Evolutionary conservation across 2,797 vertebrate species (phyloP), one percentile per base, ranked within the genome.

Genomic region (Synaphobranchus kaupii): DNA sequence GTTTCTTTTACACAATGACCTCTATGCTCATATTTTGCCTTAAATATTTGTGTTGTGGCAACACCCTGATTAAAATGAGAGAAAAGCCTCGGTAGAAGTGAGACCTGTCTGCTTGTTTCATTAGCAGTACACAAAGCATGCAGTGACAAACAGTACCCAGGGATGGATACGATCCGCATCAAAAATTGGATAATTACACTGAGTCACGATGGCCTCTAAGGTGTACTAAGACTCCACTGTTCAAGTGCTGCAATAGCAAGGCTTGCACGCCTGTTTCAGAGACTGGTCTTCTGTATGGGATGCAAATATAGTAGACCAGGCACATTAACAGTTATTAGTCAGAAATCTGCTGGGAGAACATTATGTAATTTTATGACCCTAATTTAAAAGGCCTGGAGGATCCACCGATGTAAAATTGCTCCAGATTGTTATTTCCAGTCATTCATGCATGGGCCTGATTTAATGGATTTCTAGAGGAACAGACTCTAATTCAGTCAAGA

Each of bases 371-470:
- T 89, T 87, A 85, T 78, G 68, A 87, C 89, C 88, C 81, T 87
- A 84, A 68, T 44, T 89, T 76, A 87, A 84, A 50, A 84, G 86
- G 84, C 85, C 50, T 28, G 54, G 83, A 89, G 91, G 91, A 85
- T 86, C 88, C 63, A 84, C 56, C 20, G 10, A 56, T 91, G 85
- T 48, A 89, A 87, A 86, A 83, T 91, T 86, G 84, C 84, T 90
- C 52, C 68, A 88, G 89, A 50, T 80, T 84, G 39, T 86, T 88
- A 0, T 76, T 50, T 91, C 84, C 84, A 76, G 31, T 87, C 84
- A 73, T 78, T 89, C 88, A 91, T 90, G 85, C 86, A 91, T 90
- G 88, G 73, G 58, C 89, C 86, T 89, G 89, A 92, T 90, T 90
- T 87, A 88, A 52, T 86, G 89, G 85, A 89, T 78, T 85, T 50